Conservation (phyloP, 1,140 invertebrate genomes). For the Halyomorpha halys region DNA sequence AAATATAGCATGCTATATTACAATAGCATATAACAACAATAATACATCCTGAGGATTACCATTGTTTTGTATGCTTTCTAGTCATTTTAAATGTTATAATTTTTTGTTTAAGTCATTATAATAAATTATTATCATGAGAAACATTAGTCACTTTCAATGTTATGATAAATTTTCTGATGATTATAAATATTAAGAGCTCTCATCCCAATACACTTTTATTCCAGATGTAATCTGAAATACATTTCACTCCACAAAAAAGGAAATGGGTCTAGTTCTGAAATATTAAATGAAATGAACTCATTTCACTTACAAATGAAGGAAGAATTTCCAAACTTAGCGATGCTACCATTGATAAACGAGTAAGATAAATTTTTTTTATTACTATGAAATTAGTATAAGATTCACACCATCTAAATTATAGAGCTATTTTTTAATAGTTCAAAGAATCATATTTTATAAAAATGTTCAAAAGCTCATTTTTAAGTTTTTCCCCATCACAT, state of each 20-base stretch:
- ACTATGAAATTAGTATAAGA: too few species aligned
- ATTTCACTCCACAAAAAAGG: constrained; percentile 43
- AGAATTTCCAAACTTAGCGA: constrained; percentile 35
- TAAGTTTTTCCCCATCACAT: too few species aligned
- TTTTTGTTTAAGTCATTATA: too few species aligned
- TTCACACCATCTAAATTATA: too few species aligned
- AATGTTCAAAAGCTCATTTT: too few species aligned
- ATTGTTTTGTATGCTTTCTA: too few species aligned
- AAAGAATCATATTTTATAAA: too few species aligned
- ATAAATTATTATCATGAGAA: background rate
- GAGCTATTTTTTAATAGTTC: too few species aligned
- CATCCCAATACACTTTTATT: background rate
- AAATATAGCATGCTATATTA: too few species aligned
- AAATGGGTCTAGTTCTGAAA: constrained; percentile 34
- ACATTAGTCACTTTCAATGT: constrained; percentile 32
- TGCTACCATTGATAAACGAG: constrained; percentile 39
- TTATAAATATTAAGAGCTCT: background rate
- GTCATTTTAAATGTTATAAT: too few species aligned
- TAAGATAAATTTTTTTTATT: constrained; percentile 28
- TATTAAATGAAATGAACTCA: constrained; percentile 35
- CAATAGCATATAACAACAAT: too few species aligned
- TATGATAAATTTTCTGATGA: background rate
- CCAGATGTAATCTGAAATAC: constrained; percentile 33
- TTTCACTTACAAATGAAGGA: constrained; percentile 35
- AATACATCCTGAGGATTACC: too few species aligned